phyloP scores from a whole-genome alignment of 2,113 vertebrate species.

The Tyrannus savana region DNA sequence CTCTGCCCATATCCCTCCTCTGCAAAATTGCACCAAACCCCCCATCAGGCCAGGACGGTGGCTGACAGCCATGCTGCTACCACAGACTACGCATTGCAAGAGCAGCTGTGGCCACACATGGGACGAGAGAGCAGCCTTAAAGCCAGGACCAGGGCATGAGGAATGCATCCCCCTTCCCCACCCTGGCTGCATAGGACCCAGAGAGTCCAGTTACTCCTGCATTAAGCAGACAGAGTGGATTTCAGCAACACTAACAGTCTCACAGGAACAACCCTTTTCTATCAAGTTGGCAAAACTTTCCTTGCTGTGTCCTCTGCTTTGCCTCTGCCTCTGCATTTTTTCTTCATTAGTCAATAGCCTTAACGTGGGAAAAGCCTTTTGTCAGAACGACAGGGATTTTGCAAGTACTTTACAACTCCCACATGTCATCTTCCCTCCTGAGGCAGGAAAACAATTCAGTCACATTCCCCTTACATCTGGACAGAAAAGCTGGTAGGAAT shows the following conservation, averaged over 20 bases:
- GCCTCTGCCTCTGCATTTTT: conserved; percentile 23
- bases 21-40: background rate
- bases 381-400: conserved; percentile 5
- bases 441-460: conserved; percentile 19
- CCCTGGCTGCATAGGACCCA: background rate
- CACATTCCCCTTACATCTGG: conserved; percentile 7
- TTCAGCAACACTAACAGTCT: background rate
- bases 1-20: background rate
- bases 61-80: accelerated
- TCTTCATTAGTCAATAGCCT: background rate
- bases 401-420: conserved; percentile 23
- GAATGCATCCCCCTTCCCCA: background rate
- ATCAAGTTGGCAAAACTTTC: background rate
- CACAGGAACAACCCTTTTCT: background rate
- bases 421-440: background rate
- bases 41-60: background rate
- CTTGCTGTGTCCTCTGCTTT: background rate
- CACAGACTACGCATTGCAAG: background rate
- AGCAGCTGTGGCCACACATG: background rate
- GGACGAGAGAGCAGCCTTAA: accelerated
- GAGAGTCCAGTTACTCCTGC: background rate
- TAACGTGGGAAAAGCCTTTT: conserved; percentile 29
- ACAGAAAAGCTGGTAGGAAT: conserved; percentile 1
- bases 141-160: accelerated
- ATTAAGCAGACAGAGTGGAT: background rate